Conservation (phyloP, 2,113 vertebrate genomes). For the Tragulus kanchil region DNA sequence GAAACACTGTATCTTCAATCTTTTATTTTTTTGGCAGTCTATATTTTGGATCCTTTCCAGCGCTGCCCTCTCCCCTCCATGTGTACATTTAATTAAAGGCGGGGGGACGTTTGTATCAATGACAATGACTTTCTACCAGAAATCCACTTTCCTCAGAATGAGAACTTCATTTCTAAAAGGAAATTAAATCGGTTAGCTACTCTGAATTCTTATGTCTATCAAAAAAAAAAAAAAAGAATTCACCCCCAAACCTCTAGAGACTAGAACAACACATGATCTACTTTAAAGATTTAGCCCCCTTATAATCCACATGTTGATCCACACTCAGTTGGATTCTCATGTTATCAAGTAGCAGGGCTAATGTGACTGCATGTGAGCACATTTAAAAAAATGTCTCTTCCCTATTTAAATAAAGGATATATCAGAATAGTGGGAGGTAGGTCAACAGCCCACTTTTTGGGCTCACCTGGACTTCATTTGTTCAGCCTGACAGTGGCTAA, state of each 20-base stretch:
- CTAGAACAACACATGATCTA: neutral
- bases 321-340: neutral
- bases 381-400: neutral
- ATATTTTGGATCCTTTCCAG: neutral
- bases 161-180: slow-evolving; percentile 62
- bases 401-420: slow-evolving; percentile 46
- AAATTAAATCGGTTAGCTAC: slow-evolving; percentile 40
- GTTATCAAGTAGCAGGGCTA: neutral
- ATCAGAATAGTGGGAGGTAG: neutral
- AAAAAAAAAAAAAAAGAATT: neutral
- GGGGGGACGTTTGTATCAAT: neutral
- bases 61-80: neutral
- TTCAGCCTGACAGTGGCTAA: slow-evolving; percentile 19
- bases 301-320: neutral
- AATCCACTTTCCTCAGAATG: slow-evolving; percentile 40
- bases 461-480: slow-evolving; percentile 47
- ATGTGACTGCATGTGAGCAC: neutral
- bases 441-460: neutral
- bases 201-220: neutral
- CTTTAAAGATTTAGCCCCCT: slow-evolving; percentile 27
- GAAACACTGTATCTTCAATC: neutral
- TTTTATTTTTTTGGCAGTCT: slow-evolving; percentile 25
- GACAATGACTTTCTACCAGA: slow-evolving; percentile 7
- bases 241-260: neutral
- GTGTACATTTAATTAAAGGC: neutral